Evolutionary conservation across 2,113 vertebrate genomes (phyloP).

Genomic region (Alexandromys fortis): DNA sequence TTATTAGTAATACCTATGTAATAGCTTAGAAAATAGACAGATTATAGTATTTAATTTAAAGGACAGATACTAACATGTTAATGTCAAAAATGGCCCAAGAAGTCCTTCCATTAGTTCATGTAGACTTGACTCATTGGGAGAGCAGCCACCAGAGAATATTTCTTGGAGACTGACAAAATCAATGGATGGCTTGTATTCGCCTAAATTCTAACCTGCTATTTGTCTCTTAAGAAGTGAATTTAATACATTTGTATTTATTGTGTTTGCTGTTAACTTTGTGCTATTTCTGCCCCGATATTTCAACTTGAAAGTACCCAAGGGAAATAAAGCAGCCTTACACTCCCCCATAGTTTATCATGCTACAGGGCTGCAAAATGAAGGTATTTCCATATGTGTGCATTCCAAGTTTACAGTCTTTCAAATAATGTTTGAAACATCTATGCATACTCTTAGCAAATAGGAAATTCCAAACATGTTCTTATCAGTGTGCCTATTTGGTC

Average conservation of each 20-base stretch:
- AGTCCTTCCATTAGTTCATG: accelerated
- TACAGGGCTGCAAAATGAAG: neutral
- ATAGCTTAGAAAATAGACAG: neutral
- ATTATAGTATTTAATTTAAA: neutral
- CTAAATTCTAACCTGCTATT: neutral
- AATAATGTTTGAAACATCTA: neutral
- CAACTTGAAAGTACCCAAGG: neutral
- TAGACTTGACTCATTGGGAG: neutral
- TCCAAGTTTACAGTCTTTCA: neutral
- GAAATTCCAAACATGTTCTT: neutral
- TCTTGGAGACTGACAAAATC: neutral
- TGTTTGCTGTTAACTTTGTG: neutral
- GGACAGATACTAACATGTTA: neutral
- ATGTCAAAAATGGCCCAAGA: neutral
- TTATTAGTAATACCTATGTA: neutral
- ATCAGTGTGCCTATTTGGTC: neutral
- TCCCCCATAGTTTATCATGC: neutral
- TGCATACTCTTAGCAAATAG: neutral
- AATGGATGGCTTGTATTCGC: neutral
- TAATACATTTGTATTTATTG: neutral
- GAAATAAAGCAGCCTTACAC: neutral
- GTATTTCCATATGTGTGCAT: neutral
- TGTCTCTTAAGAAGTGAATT: neutral
- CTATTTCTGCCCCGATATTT: neutral
- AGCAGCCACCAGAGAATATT: neutral